Evolutionary conservation across 2,797 vertebrate genomes (phyloP).

Genomic region (Chrysocyon brachyurus): DNA sequence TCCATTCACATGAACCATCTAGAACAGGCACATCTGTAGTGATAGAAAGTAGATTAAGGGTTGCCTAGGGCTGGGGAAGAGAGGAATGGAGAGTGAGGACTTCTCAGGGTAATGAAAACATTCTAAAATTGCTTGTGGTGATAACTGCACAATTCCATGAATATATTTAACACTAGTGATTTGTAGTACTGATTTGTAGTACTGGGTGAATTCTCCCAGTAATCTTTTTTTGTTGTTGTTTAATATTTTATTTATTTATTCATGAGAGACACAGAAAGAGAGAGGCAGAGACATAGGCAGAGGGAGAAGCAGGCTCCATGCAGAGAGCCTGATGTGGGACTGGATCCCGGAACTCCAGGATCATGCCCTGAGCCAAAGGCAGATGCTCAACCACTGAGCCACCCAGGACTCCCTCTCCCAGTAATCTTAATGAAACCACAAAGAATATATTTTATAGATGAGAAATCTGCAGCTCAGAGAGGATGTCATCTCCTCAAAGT

Average conservation of each 20-base stretch:
- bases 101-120: background rate
- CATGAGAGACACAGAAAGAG: no score
- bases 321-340: no score
- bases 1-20: background rate
- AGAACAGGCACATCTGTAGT: background rate
- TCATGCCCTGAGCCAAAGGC: no score
- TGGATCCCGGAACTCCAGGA: no score
- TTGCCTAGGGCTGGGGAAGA: background rate
- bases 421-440: conserved; percentile 5
- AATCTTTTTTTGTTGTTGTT: background rate
- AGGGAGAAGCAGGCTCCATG: no score
- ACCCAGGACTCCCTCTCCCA: background rate
- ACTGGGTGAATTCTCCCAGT: background rate
- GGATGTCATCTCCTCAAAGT: background rate
- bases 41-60: background rate
- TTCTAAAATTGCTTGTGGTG: background rate
- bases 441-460: background rate
- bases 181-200: no score
- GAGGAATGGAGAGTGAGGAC: background rate
- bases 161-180: background rate
- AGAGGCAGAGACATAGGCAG: no score
- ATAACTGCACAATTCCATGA: background rate
- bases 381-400: no score
- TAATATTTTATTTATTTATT: no score
- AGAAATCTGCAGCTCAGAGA: background rate